Base-by-base conservation (phyloP, 2,113 vertebrate genomes). In the Silurus asotus region DNA sequence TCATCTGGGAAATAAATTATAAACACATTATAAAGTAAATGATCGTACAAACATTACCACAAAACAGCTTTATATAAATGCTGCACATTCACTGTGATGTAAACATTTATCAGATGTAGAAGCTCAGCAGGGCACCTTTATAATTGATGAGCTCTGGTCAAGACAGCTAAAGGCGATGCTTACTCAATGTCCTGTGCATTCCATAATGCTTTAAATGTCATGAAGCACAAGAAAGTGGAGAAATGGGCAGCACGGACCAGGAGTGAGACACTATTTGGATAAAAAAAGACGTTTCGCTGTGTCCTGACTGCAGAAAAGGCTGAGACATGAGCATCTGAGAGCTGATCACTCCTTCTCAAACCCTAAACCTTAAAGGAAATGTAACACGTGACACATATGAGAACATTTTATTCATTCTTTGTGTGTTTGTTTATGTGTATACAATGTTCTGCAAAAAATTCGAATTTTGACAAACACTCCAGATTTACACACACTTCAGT, bases 21-120 rank as follows among this genome's bases (percentile, higher is more conserved):
- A 55, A 65, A 76, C 17, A 37, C 37, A 37, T 37, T 37, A 37
- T 37, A 37, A 37, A 37, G 37, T 14, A 53, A 7, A 55, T 8
- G 4, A 10, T 49, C n/a, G 13, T 49, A 5, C 19, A 62, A 9
- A 81, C 8, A 51, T 65, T 17, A 48, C 9, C 25, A 62, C 37
- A 81, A 48, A 61, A 45, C 23, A 23, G 37, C 10, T 81, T 61
- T 62, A 62, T 11, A 62, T 37, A 62, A 49, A 81, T 80, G 10
- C n/a, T 56, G n/a, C 19, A 28, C 55, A 56, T 74, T 74, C 9
- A 49, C 17, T 37, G 11, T 55, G 13, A 19, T 81, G 84, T 86
- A 79, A 72, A 88, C 84, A 87, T 84, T 77, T 86, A 76, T 82
- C 82, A 91, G 88, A 83, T 86, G 84, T 37, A 28, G 62, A 82